Evolutionary conservation across 2,888 invertebrate genomes (phyloP), one percentile per base, ranked within the genome.

Genomic region (Melolontha melolontha): DNA sequence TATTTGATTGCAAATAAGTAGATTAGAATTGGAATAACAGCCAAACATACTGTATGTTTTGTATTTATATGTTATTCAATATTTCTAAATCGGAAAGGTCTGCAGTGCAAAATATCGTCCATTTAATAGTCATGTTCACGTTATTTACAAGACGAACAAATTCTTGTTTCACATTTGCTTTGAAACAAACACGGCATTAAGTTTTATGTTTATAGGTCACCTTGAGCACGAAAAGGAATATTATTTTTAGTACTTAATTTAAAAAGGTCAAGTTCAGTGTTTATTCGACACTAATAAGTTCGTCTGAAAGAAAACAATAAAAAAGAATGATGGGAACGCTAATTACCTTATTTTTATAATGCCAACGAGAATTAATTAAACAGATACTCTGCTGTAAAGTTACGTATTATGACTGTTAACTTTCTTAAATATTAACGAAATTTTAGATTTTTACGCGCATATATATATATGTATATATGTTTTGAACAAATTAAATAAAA

Each of bases 281-380:
- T 44, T 42, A 57, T 57, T 1, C 12, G 7, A 12, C 17, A 17
- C 10, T 49, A 22, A 16, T 49, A 17, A 49, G 10, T 52, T 27
- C 42, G 55, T 27, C 27, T 42, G 44, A 42, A 57, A 44, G 57
- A 44, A 57, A 57, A 57, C 14, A 57, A 57, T 57, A 12, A 57
- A 57, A 22, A 16, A 47, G n/a, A 27, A 44, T 57, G 27, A 1
- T 44, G n/a, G 27, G 8, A 2, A 12, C 22, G 42, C 7, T 44
- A 29, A 12, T 57, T 22, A 22, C 22, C 22, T 17, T 49, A 22
- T 22, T 49, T 22, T 22, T 17, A 22, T 22, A 22, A 6, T 49
- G 8, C 49, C 49, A 49, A 22, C 11, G 22, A 11, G 22, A 49
- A 49, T 49, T 49, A 49, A 49, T 49, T 49, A 49, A 49, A 22